Evolutionary conservation across 1,140 invertebrate species (phyloP).

Genomic region (Listronotus oregonensis): DNA sequence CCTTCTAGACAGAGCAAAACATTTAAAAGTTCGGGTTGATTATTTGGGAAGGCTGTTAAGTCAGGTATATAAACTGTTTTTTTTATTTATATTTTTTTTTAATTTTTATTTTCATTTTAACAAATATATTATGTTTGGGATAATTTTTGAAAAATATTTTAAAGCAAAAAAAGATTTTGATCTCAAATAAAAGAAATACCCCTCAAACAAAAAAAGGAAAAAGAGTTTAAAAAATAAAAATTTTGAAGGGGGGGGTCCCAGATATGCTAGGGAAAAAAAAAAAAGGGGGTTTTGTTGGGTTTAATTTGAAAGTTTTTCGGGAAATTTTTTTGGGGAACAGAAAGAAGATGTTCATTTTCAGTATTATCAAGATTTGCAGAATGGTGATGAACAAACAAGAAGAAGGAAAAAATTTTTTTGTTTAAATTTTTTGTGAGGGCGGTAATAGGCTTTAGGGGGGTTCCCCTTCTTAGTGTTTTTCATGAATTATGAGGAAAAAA

Average conservation of each 20-base stretch:
- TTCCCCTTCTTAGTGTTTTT: too few relatives aligned
- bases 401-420: slow-evolving; percentile 61
- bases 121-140: too few relatives aligned
- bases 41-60: slow-evolving; percentile 86
- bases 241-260: slow-evolving; percentile 93
- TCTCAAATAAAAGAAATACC: slow-evolving; percentile 85
- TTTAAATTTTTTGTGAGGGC: neutral
- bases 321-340: slow-evolving; percentile 98
- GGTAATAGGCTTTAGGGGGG: too few relatives aligned
- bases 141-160: too few relatives aligned
- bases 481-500: too few relatives aligned
- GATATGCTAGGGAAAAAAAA: slow-evolving; percentile 89
- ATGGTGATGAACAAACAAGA: slow-evolving; percentile 83
- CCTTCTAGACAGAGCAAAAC: slow-evolving; percentile 87
- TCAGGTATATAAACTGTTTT: slow-evolving; percentile 64
- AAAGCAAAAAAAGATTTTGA: too few relatives aligned
- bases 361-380: slow-evolving; percentile 97
- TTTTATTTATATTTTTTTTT: too few relatives aligned
- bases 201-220: slow-evolving; percentile 97
- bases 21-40: slow-evolving; percentile 75
- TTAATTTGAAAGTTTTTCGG: slow-evolving; percentile 98
- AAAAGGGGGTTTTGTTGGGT: slow-evolving; percentile 98
- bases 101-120: too few relatives aligned
- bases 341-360: slow-evolving; percentile 99
- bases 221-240: slow-evolving; percentile 96